Base-by-base conservation (phyloP, 64 coral and sea anemone genomes). In the Exaiptasia diaphana region DNA sequence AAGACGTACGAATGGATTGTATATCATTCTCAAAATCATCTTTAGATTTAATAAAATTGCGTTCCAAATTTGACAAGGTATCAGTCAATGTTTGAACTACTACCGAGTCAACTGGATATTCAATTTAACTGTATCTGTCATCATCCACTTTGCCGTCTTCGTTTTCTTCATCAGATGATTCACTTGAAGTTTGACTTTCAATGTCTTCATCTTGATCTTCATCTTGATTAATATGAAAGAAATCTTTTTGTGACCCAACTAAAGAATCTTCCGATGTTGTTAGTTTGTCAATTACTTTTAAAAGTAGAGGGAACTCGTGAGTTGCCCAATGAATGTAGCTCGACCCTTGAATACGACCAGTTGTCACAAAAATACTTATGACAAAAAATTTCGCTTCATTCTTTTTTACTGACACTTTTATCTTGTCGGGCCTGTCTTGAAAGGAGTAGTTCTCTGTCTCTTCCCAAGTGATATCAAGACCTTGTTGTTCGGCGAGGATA, bases 11-110 rank as follows among this genome's bases (percentile, higher is more conserved):
- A 54, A 71, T 35, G 34, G 1, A 68, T 20, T 54, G 13, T 24
- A 70, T 45, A 49, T 82, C 42, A 18, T 67, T 82, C 44, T 82
- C 63, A 27, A 82, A 25, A 53, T 82, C 50, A 8, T 55, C 63
- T 54, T 82, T 82, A 13, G 31, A 82, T 18, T 42, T 6, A 20
- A 70, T 53, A 55, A 82, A 82, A 34, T 53, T 31, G 17, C 62
- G 22, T 30, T 82, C 61, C 36, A 50, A 59, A 48, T 43, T 37
- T 13, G 77, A 44, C 23, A 80, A 37, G 23, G 78, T 44, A 4
- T 81, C 40, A 23, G 38, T 77, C 32, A n/a, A 34, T 77, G 28
- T 77, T 77, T 55, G 52, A 55, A 55, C 25, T 55, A n/a, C n/a
- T n/a, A n/a, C n/a, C n/a, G n/a, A n/a, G n/a, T n/a, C n/a, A n/a